phyloP scores from a whole-genome alignment of 2,888 invertebrate genomes.

The Lordiphosa fenestrarum region DNA sequence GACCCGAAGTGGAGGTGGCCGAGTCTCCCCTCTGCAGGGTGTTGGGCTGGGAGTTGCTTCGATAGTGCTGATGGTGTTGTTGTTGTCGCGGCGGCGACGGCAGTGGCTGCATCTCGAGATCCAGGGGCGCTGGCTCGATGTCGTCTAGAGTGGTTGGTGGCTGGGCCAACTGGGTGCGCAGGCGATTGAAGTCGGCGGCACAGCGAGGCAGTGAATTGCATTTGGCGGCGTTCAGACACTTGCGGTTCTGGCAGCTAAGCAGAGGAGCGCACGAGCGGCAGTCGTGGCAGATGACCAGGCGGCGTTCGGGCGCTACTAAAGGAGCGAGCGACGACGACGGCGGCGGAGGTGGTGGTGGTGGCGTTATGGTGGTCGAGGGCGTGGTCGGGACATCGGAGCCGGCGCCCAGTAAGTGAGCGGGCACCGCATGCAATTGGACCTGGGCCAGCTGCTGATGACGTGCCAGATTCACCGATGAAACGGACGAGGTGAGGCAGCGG shows the following conservation, averaged over 20 bases:
- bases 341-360: slow-evolving; percentile 47
- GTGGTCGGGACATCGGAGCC: slow-evolving; percentile 70
- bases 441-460: slow-evolving; percentile 76
- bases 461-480: slow-evolving; percentile 70
- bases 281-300: slow-evolving; percentile 77
- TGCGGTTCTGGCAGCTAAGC: slow-evolving; percentile 79
- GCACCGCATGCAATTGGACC: slow-evolving; percentile 76
- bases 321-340: slow-evolving; percentile 2
- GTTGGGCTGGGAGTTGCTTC: slow-evolving; percentile 80
- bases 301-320: slow-evolving; percentile 38
- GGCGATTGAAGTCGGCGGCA: slow-evolving; percentile 79
- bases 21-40: slow-evolving; percentile 79
- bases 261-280: slow-evolving; percentile 79
- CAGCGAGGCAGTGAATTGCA: slow-evolving; percentile 81
- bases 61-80: slow-evolving; percentile 65
- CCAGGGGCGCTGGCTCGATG: slow-evolving; percentile 71
- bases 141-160: slow-evolving; percentile 76
- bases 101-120: slow-evolving; percentile 35
- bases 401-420: slow-evolving; percentile 52
- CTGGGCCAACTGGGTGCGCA: slow-evolving; percentile 76
- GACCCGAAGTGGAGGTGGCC: slow-evolving; percentile 63
- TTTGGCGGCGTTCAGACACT: slow-evolving; percentile 80
- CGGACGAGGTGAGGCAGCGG: slow-evolving; percentile 58
- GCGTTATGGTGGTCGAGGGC: slow-evolving; percentile 63
- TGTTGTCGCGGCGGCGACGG: slow-evolving; percentile 51